phyloP scores from a whole-genome alignment of 2,113 vertebrate genomes.

The Lophochroa leadbeateri region DNA sequence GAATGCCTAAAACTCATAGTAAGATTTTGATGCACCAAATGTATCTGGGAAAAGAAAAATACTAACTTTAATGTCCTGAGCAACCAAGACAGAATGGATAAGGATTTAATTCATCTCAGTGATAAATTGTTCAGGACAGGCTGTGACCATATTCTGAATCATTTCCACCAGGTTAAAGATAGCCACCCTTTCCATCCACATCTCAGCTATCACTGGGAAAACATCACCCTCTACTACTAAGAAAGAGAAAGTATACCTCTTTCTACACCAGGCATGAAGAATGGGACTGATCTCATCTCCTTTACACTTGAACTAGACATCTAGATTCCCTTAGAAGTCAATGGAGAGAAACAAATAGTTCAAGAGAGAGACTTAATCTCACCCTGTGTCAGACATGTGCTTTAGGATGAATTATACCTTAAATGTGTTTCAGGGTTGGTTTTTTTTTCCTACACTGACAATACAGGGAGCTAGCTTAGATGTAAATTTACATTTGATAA shows the following conservation, averaged over 20 bases:
- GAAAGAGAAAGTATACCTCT: neutral
- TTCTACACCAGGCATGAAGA: neutral
- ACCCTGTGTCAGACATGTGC: accelerated
- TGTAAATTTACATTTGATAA: neutral
- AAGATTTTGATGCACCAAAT: neutral
- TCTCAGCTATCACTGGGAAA: neutral
- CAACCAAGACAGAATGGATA: neutral
- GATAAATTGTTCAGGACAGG: neutral
- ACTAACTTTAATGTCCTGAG: neutral
- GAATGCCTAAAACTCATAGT: neutral
- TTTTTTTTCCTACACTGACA: neutral
- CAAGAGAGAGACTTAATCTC: neutral
- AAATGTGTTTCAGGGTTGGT: neutral
- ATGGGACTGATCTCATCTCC: neutral
- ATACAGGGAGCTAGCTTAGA: neutral
- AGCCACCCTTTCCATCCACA: neutral
- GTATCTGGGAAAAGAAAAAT: neutral
- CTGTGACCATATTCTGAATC: neutral
- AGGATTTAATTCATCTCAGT: neutral
- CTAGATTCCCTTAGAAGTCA: neutral
- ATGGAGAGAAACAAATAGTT: neutral
- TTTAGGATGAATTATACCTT: neutral
- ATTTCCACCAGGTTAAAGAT: neutral
- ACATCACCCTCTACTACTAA: neutral
- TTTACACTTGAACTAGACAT: neutral